A percentile compares a stretch with the other conserved stretches of the same genome.
Evolutionary conservation across 2,113 vertebrate species (phyloP).

Genomic region (Mobula hypostoma): DNA sequence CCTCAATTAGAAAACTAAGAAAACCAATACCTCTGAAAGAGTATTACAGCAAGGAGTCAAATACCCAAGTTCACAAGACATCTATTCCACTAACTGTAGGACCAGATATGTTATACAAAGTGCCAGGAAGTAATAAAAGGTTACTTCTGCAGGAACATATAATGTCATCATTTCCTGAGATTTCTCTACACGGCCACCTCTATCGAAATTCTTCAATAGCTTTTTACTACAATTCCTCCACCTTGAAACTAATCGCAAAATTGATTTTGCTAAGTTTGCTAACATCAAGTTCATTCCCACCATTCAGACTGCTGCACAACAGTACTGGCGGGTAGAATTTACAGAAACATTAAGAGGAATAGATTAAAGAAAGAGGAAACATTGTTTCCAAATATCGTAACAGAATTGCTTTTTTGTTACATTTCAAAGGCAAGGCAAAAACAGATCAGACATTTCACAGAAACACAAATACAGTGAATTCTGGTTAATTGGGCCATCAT

Average conservation of each 20-base stretch:
- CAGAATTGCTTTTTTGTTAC: background rate
- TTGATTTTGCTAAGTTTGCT: background rate
- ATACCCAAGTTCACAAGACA: background rate
- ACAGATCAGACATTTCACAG: background rate
- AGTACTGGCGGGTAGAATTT: background rate
- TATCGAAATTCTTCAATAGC: background rate
- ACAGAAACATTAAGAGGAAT: background rate
- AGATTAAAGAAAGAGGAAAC: background rate
- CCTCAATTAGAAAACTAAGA: background rate
- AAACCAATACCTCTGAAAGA: background rate
- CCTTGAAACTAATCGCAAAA: background rate
- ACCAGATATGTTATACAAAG: background rate
- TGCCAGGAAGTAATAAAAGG: background rate
- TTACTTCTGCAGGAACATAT: background rate
- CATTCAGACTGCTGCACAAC: background rate
- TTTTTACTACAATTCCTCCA: background rate
- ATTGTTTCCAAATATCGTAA: background rate
- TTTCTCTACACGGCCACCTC: background rate
- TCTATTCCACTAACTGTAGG: background rate
- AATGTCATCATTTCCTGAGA: background rate
- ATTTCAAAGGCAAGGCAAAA: background rate
- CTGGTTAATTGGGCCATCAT: too few species aligned
- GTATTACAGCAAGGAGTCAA: background rate
- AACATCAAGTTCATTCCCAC: background rate
- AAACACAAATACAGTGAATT: background rate